Percentiles rank a stretch among this genome's conserved stretches.
Evolutionary conservation across 2,797 vertebrate species (phyloP).

Genomic region (Phataginus tricuspis): DNA sequence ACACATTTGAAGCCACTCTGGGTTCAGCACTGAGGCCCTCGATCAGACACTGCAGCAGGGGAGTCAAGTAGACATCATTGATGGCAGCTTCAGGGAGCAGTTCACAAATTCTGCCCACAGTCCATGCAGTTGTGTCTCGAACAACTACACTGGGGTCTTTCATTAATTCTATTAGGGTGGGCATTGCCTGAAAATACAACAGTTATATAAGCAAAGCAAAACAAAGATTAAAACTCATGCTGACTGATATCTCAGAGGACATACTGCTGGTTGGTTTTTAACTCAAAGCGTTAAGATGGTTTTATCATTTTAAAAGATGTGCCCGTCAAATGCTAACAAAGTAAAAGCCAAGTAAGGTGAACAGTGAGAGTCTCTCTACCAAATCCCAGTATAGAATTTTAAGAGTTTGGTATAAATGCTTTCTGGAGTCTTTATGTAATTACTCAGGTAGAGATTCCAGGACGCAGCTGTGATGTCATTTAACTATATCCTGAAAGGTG

Average conservation of each 20-base stretch:
- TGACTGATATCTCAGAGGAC: neutral
- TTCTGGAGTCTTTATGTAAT: neutral
- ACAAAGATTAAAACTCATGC: neutral
- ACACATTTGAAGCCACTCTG: slow-evolving; percentile 97
- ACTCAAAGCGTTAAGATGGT: neutral
- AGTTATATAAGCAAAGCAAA: neutral
- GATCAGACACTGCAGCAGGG: slow-evolving; percentile 96
- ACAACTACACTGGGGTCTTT: slow-evolving; percentile 98
- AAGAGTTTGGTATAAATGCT: neutral
- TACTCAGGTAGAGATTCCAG: neutral
- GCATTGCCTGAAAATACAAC: slow-evolving; percentile 91
- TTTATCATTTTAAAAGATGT: neutral
- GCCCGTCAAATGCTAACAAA: neutral
- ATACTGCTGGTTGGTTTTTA: neutral
- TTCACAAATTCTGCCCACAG: slow-evolving; percentile 97
- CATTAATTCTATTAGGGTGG: slow-evolving; percentile 97
- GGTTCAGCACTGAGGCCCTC: slow-evolving; percentile 97
- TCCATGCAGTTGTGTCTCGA: slow-evolving; percentile 98
- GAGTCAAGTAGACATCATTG: slow-evolving; percentile 95
- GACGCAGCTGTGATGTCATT: neutral
- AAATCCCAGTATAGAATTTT: neutral
- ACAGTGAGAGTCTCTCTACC: neutral
- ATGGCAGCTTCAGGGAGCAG: slow-evolving; percentile 97
- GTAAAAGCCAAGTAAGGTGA: neutral
- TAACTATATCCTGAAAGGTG: neutral